phyloP scores from a whole-genome alignment of 2,113 vertebrate species.

The Bambusicola thoracicus region DNA sequence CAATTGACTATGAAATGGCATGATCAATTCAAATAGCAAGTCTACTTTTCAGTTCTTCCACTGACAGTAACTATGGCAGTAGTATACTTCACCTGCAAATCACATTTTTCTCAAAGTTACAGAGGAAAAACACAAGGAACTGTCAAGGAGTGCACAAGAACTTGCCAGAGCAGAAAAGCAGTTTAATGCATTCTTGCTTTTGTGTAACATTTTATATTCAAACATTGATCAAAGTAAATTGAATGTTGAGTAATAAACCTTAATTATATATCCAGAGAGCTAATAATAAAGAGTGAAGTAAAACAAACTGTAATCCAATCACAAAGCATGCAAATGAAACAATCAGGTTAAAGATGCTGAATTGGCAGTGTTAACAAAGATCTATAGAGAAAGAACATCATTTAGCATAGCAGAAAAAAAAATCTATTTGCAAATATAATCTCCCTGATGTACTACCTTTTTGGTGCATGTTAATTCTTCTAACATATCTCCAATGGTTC shows the following conservation, averaged over 20 bases:
- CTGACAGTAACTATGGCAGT: not conserved
- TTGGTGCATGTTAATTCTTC: conserved; percentile 30
- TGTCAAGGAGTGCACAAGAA: not conserved
- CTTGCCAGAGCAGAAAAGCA: not conserved
- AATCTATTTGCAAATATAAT: conserved; percentile 58
- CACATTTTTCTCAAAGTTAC: not conserved
- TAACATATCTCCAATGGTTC: conserved; percentile 47
- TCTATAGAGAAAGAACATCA: conserved; percentile 29
- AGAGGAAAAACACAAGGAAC: not conserved
- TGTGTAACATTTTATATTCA: not conserved
- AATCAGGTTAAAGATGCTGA: conserved; percentile 51
- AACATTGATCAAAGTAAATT: conserved; percentile 31
- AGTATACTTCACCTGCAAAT: not conserved
- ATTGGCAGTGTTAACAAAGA: conserved; percentile 30
- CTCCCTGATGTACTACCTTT: conserved; percentile 28
- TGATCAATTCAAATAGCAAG: not conserved
- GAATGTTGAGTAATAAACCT: conserved; percentile 34
- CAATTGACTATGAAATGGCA: not conserved
- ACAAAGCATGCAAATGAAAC: conserved; percentile 46
- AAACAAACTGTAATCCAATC: conserved; percentile 55
- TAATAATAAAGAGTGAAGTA: conserved; percentile 35
- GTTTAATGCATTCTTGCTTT: not conserved
- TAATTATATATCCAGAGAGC: conserved; percentile 44
- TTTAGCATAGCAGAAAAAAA: not conserved
- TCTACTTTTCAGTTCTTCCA: not conserved